Conservation (phyloP, 2,797 vertebrate genomes). For the Clarias pachynema region DNA sequence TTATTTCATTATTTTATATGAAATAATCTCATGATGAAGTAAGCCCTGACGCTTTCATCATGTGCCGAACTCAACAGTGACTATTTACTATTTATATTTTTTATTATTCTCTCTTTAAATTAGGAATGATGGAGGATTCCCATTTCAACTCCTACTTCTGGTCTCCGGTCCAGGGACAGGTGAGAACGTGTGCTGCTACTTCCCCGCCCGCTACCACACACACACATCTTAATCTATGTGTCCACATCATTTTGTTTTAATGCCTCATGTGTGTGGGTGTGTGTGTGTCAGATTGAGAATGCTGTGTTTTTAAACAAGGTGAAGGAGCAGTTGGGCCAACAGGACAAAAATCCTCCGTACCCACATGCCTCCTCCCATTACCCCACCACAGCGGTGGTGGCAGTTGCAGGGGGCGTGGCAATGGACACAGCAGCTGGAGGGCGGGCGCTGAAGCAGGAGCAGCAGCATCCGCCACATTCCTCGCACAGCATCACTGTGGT, state of each 20-base stretch:
- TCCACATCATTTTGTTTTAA: slow-evolving; percentile 9
- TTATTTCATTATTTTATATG: background rate
- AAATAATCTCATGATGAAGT: background rate
- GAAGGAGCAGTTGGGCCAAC: slow-evolving; percentile 88
- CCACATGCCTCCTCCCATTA: slow-evolving; percentile 87
- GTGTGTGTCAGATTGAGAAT: slow-evolving; percentile 86
- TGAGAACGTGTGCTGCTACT: slow-evolving; percentile 62
- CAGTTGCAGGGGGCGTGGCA: slow-evolving; percentile 86
- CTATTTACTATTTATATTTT: background rate
- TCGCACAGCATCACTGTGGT: slow-evolving; percentile 96
- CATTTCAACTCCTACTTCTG: slow-evolving; percentile 99
- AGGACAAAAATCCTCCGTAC: slow-evolving; percentile 87
- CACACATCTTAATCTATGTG: background rate
- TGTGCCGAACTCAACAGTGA: background rate
- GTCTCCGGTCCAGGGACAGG: slow-evolving; percentile 95
- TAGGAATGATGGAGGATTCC: slow-evolving; percentile 96
- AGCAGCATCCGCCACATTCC: slow-evolving; percentile 88
- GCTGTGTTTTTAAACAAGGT: slow-evolving; percentile 98
- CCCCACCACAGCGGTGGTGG: slow-evolving; percentile 84
- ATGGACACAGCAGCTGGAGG: slow-evolving; percentile 79
- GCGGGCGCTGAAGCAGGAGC: slow-evolving; percentile 72
- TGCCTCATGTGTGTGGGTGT: slow-evolving; percentile 5
- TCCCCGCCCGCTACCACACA: too few species aligned
- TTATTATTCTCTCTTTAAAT: slow-evolving; percentile 21
- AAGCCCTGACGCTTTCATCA: background rate